Base-by-base conservation (phyloP, 2,888 invertebrate species). In the Allacma fusca region DNA sequence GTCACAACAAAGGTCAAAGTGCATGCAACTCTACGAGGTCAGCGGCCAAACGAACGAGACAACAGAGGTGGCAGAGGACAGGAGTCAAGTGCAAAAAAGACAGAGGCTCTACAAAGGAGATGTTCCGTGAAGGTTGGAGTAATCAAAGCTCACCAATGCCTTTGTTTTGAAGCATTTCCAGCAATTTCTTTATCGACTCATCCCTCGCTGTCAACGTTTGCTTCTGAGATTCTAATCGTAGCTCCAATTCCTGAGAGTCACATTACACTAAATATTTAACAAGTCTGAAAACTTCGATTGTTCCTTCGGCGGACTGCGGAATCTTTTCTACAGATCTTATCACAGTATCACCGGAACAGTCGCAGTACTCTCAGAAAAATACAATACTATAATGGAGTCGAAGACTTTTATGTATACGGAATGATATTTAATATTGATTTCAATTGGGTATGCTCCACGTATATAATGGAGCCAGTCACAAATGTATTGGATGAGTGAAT, bases 81-180 rank as follows among this genome's bases (percentile, higher is more conserved):
- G 50, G 50, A 50, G 4, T 50, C 16, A 67, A 1, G 67, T 34
- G 67, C 34, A 34, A 67, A 67, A 67, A 12, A 26, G 28, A n/a
- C 1, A 34, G n/a, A 29, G 5, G 9, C 26, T 65, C 21, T 67
- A 29, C 28, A 1, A 29, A 29, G 34, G 21, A 67, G 21, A 67
- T n/a, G 29, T 50, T 50, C 16, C 19, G 50, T 50, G 50, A 50
- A 50, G 50, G 50, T 50, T 9, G n/a, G 40, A 43, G 69, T 43
- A 43, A 28, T 64, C 73, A 74, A 59, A 75, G 89, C 94, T 91
- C 90, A 95, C 96, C 95, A 91, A 96, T 94, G 88, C 96, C 96
- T 89, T 96, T 97, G 87, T 94, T 96, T 88, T 98, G 97, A 79
- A 98, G 91, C 97, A 98, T 97, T 90, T 98, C 98, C 86, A 98